Evolutionary conservation across 2,113 vertebrate species (phyloP).

Genomic region (Trachemys scripta): DNA sequence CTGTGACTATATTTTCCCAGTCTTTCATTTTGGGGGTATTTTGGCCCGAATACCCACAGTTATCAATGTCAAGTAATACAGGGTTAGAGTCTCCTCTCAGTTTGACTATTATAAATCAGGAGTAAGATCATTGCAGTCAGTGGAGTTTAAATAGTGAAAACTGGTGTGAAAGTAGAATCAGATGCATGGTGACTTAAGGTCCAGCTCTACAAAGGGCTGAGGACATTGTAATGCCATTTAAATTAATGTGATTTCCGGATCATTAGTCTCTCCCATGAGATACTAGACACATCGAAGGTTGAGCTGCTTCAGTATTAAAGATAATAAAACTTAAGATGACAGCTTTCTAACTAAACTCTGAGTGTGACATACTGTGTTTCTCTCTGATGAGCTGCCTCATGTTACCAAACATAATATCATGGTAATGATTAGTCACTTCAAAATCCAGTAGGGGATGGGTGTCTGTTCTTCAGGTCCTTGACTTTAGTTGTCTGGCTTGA

Average conservation of each 20-base stretch:
- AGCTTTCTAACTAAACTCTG: background rate
- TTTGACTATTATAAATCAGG: background rate
- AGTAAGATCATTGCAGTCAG: background rate
- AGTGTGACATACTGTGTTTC: background rate
- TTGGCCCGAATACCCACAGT: background rate
- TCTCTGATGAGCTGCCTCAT: accelerated
- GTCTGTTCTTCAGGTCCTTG: background rate
- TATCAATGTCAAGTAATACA: background rate
- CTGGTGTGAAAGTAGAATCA: background rate
- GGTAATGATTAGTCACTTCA: background rate
- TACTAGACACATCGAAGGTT: background rate
- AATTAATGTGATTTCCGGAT: background rate
- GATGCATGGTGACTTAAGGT: background rate
- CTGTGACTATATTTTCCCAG: background rate
- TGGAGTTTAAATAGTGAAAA: background rate
- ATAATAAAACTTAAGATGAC: background rate
- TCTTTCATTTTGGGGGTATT: background rate
- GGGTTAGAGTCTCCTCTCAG: slow-evolving; percentile 8
- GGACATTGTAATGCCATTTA: background rate
- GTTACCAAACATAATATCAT: background rate
- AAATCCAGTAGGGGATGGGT: background rate
- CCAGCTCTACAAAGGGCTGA: background rate
- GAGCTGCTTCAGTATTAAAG: background rate
- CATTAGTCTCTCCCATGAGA: background rate
- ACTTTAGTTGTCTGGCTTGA: background rate